Evolutionary conservation across 2,888 invertebrate genomes (phyloP), one percentile per base, ranked within the genome.

Genomic region (Azorinus chamasolen): DNA sequence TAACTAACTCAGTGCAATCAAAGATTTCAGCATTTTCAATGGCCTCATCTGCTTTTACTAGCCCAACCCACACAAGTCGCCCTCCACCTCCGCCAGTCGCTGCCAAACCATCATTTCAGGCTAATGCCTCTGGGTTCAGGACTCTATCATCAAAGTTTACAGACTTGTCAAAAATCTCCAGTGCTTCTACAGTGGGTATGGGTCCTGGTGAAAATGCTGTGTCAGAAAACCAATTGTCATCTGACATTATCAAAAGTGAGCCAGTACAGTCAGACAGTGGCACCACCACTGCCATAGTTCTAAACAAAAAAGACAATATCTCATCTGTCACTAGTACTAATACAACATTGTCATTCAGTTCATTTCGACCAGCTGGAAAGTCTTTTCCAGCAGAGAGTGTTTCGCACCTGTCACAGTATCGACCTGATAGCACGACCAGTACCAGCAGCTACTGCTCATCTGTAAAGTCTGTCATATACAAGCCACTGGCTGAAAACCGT

Each of bases 351-450:
- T 84, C 84, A 51, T 83, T 84, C 48, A 81, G 79, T 77, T 83
- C 85, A 27, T 84, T 83, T 24, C 71, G 83, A 63, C 79, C 75
- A 41, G 22, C 70, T 14, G 65, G 65, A 27, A 78, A 74, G 48
- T 65, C 65, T 1, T 41, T 27, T 53, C 57, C 61, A 4, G 70
- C 74, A 10, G 78, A 82, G 8, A 55, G 54, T 53, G 55, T 71
- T 32, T 58, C 63, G 32, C 59, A 53, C 51, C 22, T 66, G 4
- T 61, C 62, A 22, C 32, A 48, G n/a, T 79, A 78, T 37, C 85
- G 90, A n/a, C 89, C 90, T 12, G 89, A 90, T 32, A 89, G 89
- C 69, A 83, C 85, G 25, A 87, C 87, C 58, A 89, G 89, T 65
- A 81, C 87, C 20, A 89, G 90, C 64, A 89, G 88, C 59, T 83